A percentile compares a stretch with the other conserved stretches of the same genome.
phyloP scores from a whole-genome alignment of 1,140 invertebrate species.

The Protaetia brevitarsis region DNA sequence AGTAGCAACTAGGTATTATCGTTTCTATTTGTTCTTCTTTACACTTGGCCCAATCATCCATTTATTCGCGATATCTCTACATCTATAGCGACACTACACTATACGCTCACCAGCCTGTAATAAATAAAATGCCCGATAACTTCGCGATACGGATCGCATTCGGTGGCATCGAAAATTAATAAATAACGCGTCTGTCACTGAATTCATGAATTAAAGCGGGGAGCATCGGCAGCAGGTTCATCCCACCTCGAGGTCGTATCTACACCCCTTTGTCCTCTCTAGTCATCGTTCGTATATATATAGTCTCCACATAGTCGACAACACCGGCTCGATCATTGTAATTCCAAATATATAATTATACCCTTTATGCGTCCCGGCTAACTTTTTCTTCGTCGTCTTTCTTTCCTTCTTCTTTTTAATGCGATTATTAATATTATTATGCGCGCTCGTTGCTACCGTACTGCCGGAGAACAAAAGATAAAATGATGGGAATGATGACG shows the following conservation, averaged over 20 bases:
- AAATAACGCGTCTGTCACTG: slow-evolving; percentile 21
- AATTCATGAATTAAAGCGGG: slow-evolving; percentile 19
- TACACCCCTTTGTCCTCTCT: background rate
- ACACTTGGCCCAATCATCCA: background rate
- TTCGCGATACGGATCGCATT: slow-evolving; percentile 13
- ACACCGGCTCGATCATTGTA: slow-evolving; percentile 17
- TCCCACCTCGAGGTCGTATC: background rate
- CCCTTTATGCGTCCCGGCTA: too few species aligned
- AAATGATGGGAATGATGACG: too few species aligned
- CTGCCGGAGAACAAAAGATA: too few species aligned
- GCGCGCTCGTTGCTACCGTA: too few species aligned
- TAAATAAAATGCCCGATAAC: slow-evolving; percentile 22
- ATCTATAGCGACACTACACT: background rate
- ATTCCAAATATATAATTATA: slow-evolving; percentile 22
- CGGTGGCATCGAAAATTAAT: slow-evolving; percentile 21
- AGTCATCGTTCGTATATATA: background rate
- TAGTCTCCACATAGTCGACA: background rate
- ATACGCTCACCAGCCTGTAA: background rate
- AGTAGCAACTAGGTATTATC: too few species aligned
- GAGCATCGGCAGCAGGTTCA: background rate
- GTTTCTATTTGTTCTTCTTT: too few species aligned
- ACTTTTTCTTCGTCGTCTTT: too few species aligned
- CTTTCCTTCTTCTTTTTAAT: too few species aligned
- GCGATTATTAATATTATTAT: too few species aligned
- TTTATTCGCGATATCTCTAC: slow-evolving; percentile 10